These are phyloP conservation scores for Barnardius zonarius DNA, from an alignment of 2,113 vertebrate genomes.

Conservation along the genomic window DNA sequence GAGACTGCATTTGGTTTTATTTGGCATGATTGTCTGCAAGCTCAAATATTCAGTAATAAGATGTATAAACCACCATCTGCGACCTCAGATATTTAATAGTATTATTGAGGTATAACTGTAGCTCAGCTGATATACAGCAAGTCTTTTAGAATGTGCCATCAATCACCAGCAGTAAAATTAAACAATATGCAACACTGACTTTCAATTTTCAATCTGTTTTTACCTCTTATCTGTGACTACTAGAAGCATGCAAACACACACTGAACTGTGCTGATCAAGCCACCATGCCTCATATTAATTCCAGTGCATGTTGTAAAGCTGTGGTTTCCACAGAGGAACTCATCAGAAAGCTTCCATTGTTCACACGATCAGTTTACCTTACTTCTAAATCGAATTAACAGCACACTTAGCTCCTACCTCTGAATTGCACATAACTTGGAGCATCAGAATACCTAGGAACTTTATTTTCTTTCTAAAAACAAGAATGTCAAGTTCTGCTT, in stretches of 20 bases:
- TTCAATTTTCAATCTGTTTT: not conserved
- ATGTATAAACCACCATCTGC: not conserved
- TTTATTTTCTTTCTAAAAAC: not conserved
- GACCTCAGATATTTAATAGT: not conserved
- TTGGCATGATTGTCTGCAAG: not conserved
- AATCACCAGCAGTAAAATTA: not conserved
- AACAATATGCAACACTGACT: not conserved
- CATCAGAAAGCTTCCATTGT: not conserved
- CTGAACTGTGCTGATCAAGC: not conserved
- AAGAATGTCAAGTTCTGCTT: not conserved
- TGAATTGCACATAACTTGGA: not conserved
- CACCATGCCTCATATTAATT: not conserved
- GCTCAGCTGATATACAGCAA: not conserved
- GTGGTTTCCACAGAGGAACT: not conserved
- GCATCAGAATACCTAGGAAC: not conserved
- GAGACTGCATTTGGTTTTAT: not conserved
- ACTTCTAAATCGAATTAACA: not conserved
- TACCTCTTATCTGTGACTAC: not conserved
- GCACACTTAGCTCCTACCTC: not conserved
- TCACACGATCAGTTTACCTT: not conserved
- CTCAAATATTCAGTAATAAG: not conserved
- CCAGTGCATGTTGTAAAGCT: accelerated
- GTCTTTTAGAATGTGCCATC: not conserved
- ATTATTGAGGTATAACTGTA: not conserved
- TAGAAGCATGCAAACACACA: not conserved